Evolutionary conservation across 2,113 vertebrate species (phyloP).

Genomic region (Argyrosomus japonicus): DNA sequence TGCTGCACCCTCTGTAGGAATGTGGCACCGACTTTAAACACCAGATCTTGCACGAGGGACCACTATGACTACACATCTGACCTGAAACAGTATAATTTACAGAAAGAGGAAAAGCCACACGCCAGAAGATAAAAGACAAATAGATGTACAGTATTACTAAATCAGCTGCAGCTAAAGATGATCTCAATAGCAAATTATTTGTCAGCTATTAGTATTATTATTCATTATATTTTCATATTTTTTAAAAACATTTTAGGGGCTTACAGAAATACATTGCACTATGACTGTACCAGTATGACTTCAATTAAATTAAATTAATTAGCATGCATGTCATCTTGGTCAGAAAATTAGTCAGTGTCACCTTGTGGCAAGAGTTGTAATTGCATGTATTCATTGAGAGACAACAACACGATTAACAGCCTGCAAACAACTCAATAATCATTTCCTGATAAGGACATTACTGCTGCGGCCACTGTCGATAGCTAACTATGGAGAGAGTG

Average conservation of each 20-base stretch:
- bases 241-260: too few relatives aligned
- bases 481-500: not conserved
- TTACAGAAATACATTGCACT: too few relatives aligned
- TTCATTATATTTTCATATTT: too few relatives aligned
- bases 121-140: not conserved
- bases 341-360: constrained; percentile 31
- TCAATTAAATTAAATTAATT: too few relatives aligned
- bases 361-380: constrained; percentile 51
- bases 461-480: accelerated
- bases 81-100: not conserved
- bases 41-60: not conserved
- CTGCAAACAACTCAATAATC: not conserved
- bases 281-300: too few relatives aligned
- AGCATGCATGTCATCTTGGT: not conserved
- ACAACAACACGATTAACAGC: not conserved
- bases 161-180: not conserved
- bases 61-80: not conserved
- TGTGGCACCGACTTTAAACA: not conserved
- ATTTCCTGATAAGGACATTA: not conserved
- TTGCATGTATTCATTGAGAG: constrained; percentile 10
- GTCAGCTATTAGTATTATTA: too few relatives aligned
- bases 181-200: not conserved
- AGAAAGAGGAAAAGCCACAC: not conserved
- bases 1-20: not conserved
- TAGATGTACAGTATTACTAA: not conserved